These are phyloP conservation scores for Dilophus febrilis DNA, from an alignment of 2,888 invertebrate genomes.

Conservation along the genomic window DNA sequence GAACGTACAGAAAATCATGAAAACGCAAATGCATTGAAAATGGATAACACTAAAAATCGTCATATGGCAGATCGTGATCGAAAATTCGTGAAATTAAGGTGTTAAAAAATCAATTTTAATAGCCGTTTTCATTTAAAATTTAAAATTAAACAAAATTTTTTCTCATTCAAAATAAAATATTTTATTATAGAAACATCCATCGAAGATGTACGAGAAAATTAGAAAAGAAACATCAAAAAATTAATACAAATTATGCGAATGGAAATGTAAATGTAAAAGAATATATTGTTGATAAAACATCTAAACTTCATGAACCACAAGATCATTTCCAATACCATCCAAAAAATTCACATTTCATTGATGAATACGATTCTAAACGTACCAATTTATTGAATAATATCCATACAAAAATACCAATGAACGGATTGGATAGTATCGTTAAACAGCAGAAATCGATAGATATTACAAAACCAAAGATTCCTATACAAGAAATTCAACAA, in stretches of 20 bases:
- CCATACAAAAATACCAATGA: conserved; percentile 1
- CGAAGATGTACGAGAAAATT: conserved; percentile 34
- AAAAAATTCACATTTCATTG: conserved; percentile 34
- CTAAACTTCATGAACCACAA: conserved; percentile 44
- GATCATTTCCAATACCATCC: conserved; percentile 48
- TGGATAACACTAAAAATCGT: background rate
- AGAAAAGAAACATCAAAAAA: conserved; percentile 25
- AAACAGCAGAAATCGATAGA: no score
- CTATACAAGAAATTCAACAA: conserved; percentile 20
- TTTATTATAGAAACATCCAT: background rate
- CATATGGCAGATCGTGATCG: background rate
- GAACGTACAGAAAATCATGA: conserved; percentile 19
- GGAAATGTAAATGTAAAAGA: conserved; percentile 31
- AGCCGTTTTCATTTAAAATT: no score
- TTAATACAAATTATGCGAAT: conserved; percentile 26
- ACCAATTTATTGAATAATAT: background rate
- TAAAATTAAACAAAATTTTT: background rate
- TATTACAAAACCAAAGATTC: conserved; percentile 20
- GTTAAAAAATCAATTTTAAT: no score
- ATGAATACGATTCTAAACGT: background rate
- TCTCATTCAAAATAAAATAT: background rate
- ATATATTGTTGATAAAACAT: conserved; percentile 35
- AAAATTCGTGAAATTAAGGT: background rate
- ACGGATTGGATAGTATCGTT: conserved; percentile 21
- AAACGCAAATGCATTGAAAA: background rate